Evolutionary conservation across 2,888 invertebrate species (phyloP), one percentile per base, ranked within the genome.

Genomic region (Hecatera dysodea): DNA sequence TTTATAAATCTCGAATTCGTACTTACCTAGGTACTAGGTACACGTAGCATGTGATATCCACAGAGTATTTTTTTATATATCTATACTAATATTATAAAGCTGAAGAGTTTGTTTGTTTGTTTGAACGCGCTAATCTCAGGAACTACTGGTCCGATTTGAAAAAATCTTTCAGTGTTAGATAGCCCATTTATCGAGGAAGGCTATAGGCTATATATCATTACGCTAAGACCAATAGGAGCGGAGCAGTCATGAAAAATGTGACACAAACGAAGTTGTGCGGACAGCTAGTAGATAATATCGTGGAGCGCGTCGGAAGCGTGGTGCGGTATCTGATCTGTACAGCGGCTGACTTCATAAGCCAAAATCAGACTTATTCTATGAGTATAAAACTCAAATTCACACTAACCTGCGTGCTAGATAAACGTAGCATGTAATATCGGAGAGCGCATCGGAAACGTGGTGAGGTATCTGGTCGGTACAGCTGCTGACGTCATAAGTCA

Each of bases 1-100:
- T 0, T 11, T 0, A 74, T 69, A 75, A 79, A 62, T 33, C 61
- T 59, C 5, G 39, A 67, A 24, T 61, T 72, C 6, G 33, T 24
- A 71, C 80, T 74, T 67, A 97, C 93, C 97, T 97, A 73, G 99
- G 96, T 0, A 99, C 99, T 94, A 98, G 97, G 91, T 99, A 99
- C 1, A 99, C 99, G 93, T 99, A 99, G 92, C 99, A 99, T 0
- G 99, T 99, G 72, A 99, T 99, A 92, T 99, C 99, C n/a, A n/a
- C n/a, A n/a, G n/a, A n/a, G n/a, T n/a, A n/a, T n/a, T n/a, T n/a
- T n/a, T n/a, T n/a, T n/a, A n/a, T n/a, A n/a, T n/a, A n/a, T n/a
- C n/a, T n/a, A n/a, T n/a, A n/a, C n/a, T n/a, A n/a, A n/a, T n/a
- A n/a, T n/a, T n/a, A n/a, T n/a, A n/a, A n/a, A n/a, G n/a, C n/a